Base-by-base conservation (phyloP, 2,797 vertebrate genomes). In the Etheostoma perlongum region DNA sequence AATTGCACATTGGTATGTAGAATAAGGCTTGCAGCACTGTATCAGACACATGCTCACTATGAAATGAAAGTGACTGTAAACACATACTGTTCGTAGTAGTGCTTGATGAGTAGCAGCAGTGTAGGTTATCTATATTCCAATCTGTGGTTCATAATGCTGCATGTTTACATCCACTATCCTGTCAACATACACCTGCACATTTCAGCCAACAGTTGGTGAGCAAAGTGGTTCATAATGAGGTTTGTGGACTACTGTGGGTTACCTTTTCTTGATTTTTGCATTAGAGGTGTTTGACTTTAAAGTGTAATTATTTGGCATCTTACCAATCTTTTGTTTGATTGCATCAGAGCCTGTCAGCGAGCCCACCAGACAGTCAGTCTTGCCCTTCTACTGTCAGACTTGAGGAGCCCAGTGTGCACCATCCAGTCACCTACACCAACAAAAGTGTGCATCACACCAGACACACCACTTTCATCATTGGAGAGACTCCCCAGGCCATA, bases 401-500 rank as follows among this genome's bases (percentile, higher is more conserved):
- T 18, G 82, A 89, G 81, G 70, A 75, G 87, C 67, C 91, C 13
- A 62, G 1, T 82, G 78, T 69, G 19, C 77, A 92, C 6, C 91
- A 96, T 89, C 95, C 95, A 12, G 95, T 97, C 65, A 93, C 83
- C 49, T 96, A 97, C 90, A 92, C 90, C 76, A 87, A 63, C 67
- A 95, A 91, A 79, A 90, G 89, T 30, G 85, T 95, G 11, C 92
- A 93, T 70, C 92, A 70, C 68, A 85, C 91, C 44, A 90, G 79
- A 73, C 87, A 93, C 83, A 82, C 90, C 58, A 97, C 94, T 13
- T 89, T 97, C 88, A 90, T 97, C 71, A 74, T 98, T 51, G 97
- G 97, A 82, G 94, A 95, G 85, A 98, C 98, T n/a, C 97, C 98
- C 0, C 91, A 90, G 85, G 89, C 75, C 65, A 90, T 98, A 59